Base-by-base conservation (phyloP, 1,140 invertebrate species). In the Bombus turneri region DNA sequence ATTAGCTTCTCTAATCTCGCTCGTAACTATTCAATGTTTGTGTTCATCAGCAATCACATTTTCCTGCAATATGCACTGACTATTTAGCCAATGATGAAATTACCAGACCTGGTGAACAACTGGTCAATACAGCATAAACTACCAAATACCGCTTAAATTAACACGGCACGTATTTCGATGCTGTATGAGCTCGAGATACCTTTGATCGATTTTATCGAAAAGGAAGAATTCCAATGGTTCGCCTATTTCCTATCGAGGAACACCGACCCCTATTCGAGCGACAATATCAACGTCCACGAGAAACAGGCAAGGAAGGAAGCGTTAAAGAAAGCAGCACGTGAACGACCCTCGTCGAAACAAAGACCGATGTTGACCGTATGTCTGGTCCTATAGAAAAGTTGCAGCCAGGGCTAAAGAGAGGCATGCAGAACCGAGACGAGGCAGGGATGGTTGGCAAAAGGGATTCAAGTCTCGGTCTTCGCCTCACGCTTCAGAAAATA, bases 311-410 rank as follows among this genome's bases (percentile, higher is more conserved):
- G 81, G 81, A 64, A 76, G 64, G 62, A 79, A 81, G 71, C 28
- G 85, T 83, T 64, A 69, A 64, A 78, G 81, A 83, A 80, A 64
- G 72, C 69, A 43, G 43, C 37, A 81, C 57, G 47, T 59, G 82
- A 69, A 68, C 73, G 74, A 71, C 85, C 85, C 86, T 91, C 87
- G 78, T 83, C 84, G 89, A 91, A 88, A 92, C 88, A 92, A 92
- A 92, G 89, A 85, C 82, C 66, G 83, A 75, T 93, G 90, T 93
- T 93, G 92, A 92, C 91, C 91, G 83, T 91, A 83, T 84, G 91
- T 92, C 91, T 91, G 87, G 88, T 87, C 83, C 84, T 89, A 90
- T 89, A 91, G 89, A 93, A 92, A 90, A 81, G 83, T 85, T 81
- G 69, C 83, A 80, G 83, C 57, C 69, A 18, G 25, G 18, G 34